Evolutionary conservation across 2,113 vertebrate species (phyloP).

Genomic region (Nymphicus hollandicus): DNA sequence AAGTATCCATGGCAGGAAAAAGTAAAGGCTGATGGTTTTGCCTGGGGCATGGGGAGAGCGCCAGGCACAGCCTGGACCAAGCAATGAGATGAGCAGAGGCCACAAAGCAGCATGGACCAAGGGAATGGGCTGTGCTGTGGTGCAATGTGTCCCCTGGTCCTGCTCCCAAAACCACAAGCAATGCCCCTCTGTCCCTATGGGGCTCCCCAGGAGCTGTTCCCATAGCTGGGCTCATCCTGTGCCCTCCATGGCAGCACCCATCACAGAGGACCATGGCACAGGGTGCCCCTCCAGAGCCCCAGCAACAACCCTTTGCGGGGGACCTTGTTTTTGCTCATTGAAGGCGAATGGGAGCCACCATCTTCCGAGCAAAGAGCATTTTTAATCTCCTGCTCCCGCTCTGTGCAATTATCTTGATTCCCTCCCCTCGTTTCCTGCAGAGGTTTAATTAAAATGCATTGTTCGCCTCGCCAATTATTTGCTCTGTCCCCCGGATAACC

Average conservation of each 20-base stretch:
- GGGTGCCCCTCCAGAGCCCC: background rate
- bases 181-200: background rate
- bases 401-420: slow-evolving; percentile 64
- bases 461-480: slow-evolving; percentile 57
- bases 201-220: background rate
- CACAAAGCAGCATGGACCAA: accelerated
- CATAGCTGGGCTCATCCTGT: background rate
- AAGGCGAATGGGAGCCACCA: slow-evolving; percentile 43
- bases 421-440: slow-evolving; percentile 55
- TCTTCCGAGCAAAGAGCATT: slow-evolving; percentile 29
- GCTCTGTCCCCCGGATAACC: slow-evolving; percentile 61
- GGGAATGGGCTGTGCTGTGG: background rate
- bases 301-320: background rate
- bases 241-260: background rate
- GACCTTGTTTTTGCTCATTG: slow-evolving; percentile 41
- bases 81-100: background rate
- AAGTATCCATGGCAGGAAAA: background rate
- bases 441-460: slow-evolving; percentile 65
- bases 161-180: background rate
- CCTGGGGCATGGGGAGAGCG: background rate
- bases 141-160: background rate
- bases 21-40: background rate
- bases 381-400: slow-evolving; percentile 56
- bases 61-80: background rate
- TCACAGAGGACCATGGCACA: accelerated